These are phyloP conservation scores for Anticlea derivata DNA, from an alignment of 2,888 invertebrate genomes.

Conservation along the genomic window DNA sequence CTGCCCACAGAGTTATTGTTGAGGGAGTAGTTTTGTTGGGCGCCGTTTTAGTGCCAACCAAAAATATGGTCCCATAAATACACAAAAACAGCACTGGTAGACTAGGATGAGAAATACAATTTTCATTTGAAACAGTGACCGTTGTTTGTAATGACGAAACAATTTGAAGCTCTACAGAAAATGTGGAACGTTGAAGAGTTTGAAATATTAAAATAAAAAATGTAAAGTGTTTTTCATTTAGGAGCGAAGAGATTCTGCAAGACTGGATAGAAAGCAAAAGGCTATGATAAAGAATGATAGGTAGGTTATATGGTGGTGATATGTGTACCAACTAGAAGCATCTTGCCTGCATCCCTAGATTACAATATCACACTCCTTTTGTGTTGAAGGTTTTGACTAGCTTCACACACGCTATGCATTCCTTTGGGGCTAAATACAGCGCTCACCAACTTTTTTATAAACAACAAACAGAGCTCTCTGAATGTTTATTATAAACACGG, in stretches of 20 bases:
- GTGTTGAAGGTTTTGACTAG: conserved; percentile 28
- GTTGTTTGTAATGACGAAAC: conserved; percentile 33
- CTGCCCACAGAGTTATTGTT: conserved; percentile 25
- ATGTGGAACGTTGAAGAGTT: conserved; percentile 27
- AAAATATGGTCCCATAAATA: neutral
- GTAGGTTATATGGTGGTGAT: no score
- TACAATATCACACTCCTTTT: conserved; percentile 35
- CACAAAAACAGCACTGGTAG: conserved; percentile 2
- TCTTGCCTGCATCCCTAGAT: conserved; percentile 21
- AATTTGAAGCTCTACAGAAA: conserved; percentile 31
- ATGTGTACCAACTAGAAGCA: conserved; percentile 16
- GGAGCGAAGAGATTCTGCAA: conserved; percentile 32
- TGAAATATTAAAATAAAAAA: conserved; percentile 41
- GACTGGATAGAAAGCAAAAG: conserved; percentile 22
- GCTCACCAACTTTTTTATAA: conserved; percentile 31
- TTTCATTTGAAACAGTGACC: conserved; percentile 21
- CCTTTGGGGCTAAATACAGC: conserved; percentile 35
- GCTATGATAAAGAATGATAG: conserved; percentile 17
- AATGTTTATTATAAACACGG: conserved; percentile 26
- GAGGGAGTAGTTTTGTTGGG: conserved; percentile 25
- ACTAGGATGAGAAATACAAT: conserved; percentile 6
- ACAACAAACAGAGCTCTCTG: conserved; percentile 40
- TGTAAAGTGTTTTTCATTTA: conserved; percentile 38
- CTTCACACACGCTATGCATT: conserved; percentile 9
- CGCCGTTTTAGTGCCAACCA: neutral